Evolutionary conservation across 2,113 vertebrate species (phyloP).

Genomic region (Crotalus tigris): DNA sequence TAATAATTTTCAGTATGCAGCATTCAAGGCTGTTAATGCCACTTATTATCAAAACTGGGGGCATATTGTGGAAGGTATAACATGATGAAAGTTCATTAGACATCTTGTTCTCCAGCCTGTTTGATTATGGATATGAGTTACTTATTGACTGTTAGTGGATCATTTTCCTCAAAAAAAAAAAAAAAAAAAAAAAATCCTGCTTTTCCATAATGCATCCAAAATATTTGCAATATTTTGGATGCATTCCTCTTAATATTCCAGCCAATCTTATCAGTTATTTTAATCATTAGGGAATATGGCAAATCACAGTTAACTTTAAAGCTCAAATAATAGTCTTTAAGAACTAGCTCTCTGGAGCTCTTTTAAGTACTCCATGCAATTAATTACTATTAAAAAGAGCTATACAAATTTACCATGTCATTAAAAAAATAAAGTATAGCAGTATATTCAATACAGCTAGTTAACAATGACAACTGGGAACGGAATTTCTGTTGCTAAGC

Average conservation of each 20-base stretch:
- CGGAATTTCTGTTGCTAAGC: background rate
- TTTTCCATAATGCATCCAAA: background rate
- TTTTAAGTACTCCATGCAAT: background rate
- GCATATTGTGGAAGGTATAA: background rate
- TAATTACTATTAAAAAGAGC: background rate
- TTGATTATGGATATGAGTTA: background rate
- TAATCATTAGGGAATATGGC: background rate
- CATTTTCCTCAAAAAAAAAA: background rate
- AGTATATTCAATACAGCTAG: background rate
- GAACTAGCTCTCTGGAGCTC: background rate
- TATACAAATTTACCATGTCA: background rate
- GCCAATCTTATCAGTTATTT: background rate
- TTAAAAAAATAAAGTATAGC: background rate
- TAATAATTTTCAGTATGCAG: background rate
- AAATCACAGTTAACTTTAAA: background rate
- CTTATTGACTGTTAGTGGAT: background rate
- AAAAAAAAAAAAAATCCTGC: background rate
- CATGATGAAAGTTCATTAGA: background rate
- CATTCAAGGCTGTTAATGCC: background rate
- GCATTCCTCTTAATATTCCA: background rate
- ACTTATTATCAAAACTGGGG: background rate
- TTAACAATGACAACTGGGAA: background rate
- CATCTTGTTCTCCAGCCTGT: background rate
- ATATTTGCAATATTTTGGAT: background rate
- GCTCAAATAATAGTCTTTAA: background rate